A percentile compares a stretch with the other conserved stretches of the same genome.
These are phyloP conservation scores for Zygogramma bicolorata DNA, from an alignment of 2,888 invertebrate genomes.

Conservation along the genomic window DNA sequence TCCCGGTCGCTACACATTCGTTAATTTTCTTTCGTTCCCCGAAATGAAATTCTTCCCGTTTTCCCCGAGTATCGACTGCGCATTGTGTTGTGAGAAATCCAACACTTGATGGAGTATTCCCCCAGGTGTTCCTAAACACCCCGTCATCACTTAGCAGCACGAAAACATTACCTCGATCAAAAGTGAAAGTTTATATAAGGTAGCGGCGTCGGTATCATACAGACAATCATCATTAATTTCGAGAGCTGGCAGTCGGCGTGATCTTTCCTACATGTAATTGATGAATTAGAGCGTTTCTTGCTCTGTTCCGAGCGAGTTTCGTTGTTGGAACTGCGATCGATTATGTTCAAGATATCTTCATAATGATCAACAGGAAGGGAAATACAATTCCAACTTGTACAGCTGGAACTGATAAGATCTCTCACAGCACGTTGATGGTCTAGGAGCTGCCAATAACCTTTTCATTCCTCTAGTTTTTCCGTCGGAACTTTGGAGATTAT, in stretches of 20 bases:
- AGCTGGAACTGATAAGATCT: not conserved
- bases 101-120: constrained; percentile 43
- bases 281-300: constrained; percentile 31
- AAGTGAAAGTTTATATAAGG: constrained; percentile 17
- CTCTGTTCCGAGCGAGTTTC: not conserved
- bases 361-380: not conserved
- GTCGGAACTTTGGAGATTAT: too few species aligned
- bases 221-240: constrained; percentile 32
- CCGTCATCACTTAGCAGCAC: constrained; percentile 36
- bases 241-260: constrained; percentile 33
- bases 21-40: constrained; percentile 32
- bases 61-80: not conserved
- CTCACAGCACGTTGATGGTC: too few species aligned
- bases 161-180: constrained; percentile 32
- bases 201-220: constrained; percentile 22
- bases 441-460: too few species aligned
- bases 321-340: not conserved
- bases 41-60: constrained; percentile 28
- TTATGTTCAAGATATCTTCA: not conserved
- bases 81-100: constrained; percentile 37
- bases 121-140: constrained; percentile 43
- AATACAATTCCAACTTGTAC: not conserved
- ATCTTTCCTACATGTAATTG: constrained; percentile 35
- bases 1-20: constrained; percentile 13
- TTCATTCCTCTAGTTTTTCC: too few species aligned